Evolutionary conservation across 2,113 vertebrate genomes (phyloP).

Genomic region (Dryoscopus gambensis): DNA sequence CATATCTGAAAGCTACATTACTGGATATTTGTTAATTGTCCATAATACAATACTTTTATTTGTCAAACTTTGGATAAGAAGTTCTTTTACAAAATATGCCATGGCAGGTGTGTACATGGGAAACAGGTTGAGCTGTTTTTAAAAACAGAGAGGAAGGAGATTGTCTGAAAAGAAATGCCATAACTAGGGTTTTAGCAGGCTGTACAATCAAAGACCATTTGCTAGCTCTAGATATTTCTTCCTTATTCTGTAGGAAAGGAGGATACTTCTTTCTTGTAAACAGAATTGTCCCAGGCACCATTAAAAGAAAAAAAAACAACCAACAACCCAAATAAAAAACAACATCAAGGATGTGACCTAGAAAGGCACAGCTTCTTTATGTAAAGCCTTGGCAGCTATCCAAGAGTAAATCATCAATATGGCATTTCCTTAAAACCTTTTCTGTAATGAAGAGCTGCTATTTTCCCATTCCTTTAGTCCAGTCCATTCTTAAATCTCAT

Average conservation of each 20-base stretch:
- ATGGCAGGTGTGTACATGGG: not conserved
- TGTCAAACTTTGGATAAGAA: not conserved
- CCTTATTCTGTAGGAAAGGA: not conserved
- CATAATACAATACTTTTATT: not conserved
- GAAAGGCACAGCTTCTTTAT: not conserved
- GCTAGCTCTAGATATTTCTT: not conserved
- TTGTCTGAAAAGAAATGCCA: not conserved
- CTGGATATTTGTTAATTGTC: not conserved
- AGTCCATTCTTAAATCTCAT: not conserved
- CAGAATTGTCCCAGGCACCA: not conserved
- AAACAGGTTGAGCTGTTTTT: not conserved
- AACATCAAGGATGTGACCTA: slow-evolving; percentile 27
- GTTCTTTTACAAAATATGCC: not conserved
- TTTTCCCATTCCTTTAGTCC: not conserved
- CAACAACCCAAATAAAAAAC: not conserved
- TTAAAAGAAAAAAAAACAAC: not conserved
- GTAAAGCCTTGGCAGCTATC: not conserved
- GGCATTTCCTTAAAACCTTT: slow-evolving; percentile 25
- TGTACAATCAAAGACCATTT: not conserved
- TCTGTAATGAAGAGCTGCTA: not conserved
- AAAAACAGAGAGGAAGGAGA: not conserved
- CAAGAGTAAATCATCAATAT: not conserved
- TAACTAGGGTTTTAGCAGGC: not conserved
- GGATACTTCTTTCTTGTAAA: not conserved
- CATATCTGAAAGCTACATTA: not conserved